These are phyloP conservation scores for Acanthopagrus latus DNA, from an alignment of 2,797 vertebrate genomes.

Conservation along the genomic window DNA sequence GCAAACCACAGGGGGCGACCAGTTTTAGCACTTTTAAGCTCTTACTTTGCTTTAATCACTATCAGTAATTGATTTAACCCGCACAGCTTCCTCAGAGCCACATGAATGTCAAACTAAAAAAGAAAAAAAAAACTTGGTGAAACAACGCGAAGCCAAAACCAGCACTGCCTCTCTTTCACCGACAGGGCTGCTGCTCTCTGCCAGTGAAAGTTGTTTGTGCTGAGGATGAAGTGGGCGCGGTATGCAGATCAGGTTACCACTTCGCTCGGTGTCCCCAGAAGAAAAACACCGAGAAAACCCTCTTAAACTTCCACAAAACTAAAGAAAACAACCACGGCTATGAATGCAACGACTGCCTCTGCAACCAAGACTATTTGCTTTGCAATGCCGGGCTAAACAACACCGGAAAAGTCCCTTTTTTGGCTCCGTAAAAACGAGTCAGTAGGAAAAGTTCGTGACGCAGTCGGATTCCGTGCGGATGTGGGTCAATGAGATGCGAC, in stretches of 20 bases:
- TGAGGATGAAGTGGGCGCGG: constrained; percentile 77
- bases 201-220: constrained; percentile 79
- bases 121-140: not conserved
- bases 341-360: not conserved
- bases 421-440: not conserved
- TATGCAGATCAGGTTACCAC: constrained; percentile 68
- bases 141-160: not conserved
- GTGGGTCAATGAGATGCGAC: constrained; percentile 79
- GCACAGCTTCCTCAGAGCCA: not conserved
- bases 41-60: not conserved
- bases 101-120: too few relatives aligned
- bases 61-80: not conserved
- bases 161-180: not conserved
- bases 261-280: constrained; percentile 6
- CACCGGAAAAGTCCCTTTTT: accelerated
- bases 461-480: constrained; percentile 57
- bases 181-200: not conserved
- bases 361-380: accelerated
- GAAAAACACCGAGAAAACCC: constrained; percentile 11
- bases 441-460: constrained; percentile 48
- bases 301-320: not conserved
- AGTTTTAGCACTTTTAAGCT: not conserved
- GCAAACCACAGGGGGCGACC: not conserved
- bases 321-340: accelerated
- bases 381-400: accelerated